phyloP scores from a whole-genome alignment of 2,888 invertebrate genomes.

The Noctua janthina region DNA sequence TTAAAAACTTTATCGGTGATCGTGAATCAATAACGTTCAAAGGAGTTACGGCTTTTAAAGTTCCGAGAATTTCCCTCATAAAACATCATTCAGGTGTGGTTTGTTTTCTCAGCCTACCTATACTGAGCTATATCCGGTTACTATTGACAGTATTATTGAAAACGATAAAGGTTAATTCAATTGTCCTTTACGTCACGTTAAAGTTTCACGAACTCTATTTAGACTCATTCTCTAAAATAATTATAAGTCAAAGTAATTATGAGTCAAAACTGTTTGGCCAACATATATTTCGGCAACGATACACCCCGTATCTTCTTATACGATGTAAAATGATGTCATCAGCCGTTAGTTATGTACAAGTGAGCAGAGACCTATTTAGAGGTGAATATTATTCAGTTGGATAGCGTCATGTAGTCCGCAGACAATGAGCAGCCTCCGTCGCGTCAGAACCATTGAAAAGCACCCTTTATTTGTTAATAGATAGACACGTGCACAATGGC shows the following conservation, averaged over 20 bases:
- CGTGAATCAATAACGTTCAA: constrained; percentile 51
- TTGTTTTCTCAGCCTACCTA: constrained; percentile 19
- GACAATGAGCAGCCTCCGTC: constrained; percentile 76
- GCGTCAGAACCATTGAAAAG: constrained; percentile 80
- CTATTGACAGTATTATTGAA: constrained; percentile 10
- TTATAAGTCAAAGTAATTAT: not conserved
- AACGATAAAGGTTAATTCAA: constrained; percentile 9
- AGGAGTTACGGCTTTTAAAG: constrained; percentile 38
- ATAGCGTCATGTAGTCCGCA: constrained; percentile 69
- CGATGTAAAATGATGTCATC: constrained; percentile 54
- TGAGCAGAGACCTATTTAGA: constrained; percentile 56
- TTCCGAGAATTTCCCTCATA: constrained; percentile 45
- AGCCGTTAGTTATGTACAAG: constrained; percentile 64
- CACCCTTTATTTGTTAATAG: constrained; percentile 81
- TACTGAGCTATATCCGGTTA: constrained; percentile 2
- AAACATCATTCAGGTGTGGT: constrained; percentile 41
- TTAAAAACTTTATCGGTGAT: constrained; percentile 52
- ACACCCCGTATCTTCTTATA: constrained; percentile 29
- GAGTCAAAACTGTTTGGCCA: constrained; percentile 2
- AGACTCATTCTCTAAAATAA: constrained; percentile 10
- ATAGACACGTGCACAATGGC: constrained; percentile 76
- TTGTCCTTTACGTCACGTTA: not conserved
- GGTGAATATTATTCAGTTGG: constrained; percentile 72
- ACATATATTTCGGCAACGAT: constrained; percentile 26
- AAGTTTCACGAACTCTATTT: not conserved